These are phyloP conservation scores for Morone chrysops DNA, from an alignment of 2,113 vertebrate species.

Conservation along the genomic window DNA sequence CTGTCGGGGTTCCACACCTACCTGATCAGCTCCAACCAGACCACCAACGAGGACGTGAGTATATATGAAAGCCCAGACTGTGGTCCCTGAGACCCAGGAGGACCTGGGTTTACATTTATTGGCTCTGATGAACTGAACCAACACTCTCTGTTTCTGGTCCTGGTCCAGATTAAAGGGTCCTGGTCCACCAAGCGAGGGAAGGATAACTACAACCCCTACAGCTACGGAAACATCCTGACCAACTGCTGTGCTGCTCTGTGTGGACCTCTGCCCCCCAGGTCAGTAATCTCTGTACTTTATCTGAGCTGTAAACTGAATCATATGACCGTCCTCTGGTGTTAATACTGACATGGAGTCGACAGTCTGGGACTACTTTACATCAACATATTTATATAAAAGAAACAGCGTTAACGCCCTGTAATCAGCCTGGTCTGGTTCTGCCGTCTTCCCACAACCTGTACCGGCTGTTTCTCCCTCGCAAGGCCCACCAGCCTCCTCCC, in stretches of 20 bases:
- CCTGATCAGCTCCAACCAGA: constrained; percentile 98
- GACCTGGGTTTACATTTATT: neutral
- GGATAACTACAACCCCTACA: constrained; percentile 96
- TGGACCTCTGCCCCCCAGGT: constrained; percentile 95
- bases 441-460: too few relatives aligned
- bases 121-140: neutral
- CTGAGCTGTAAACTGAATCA: too few relatives aligned
- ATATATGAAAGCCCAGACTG: neutral
- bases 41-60: constrained; percentile 97
- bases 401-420: too few relatives aligned
- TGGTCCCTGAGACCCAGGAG: neutral
- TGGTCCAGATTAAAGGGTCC: constrained; percentile 94
- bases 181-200: constrained; percentile 97
- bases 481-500: too few relatives aligned
- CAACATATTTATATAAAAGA: too few relatives aligned
- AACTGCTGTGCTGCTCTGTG: constrained; percentile 95
- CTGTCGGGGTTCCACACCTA: constrained; percentile 97
- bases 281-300: neutral
- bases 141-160: neutral
- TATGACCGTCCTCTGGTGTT: too few relatives aligned
- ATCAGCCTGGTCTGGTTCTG: too few relatives aligned
- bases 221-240: constrained; percentile 92
- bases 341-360: too few relatives aligned
- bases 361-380: too few relatives aligned
- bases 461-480: too few relatives aligned